Evolutionary conservation across 2,888 invertebrate species (phyloP).

Genomic region (Watsonalla binaria): DNA sequence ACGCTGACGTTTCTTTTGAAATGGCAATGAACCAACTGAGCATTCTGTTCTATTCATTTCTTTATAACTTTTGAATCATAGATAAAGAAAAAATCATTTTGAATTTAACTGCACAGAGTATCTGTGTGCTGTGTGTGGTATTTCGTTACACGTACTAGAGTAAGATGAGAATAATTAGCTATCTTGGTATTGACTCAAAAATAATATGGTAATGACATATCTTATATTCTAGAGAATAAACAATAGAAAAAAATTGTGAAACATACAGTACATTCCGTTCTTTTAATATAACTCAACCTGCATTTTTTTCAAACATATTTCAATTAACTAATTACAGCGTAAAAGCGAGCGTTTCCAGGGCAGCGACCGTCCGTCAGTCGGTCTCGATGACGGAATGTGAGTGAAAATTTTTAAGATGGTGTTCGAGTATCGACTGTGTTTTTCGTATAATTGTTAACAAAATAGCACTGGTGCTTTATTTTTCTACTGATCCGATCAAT

Average conservation of each 20-base stretch:
- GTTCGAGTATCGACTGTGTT: slow-evolving; percentile 57
- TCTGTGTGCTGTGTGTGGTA: too few relatives aligned
- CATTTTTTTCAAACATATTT: background rate
- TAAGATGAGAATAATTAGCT: too few relatives aligned
- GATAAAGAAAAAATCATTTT: background rate
- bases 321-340: slow-evolving; percentile 24
- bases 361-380: slow-evolving; percentile 68
- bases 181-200: too few relatives aligned
- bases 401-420: slow-evolving; percentile 75
- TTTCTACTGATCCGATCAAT: slow-evolving; percentile 30
- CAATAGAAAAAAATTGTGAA: background rate
- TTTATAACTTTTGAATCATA: too few relatives aligned
- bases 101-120: background rate
- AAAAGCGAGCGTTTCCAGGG: slow-evolving; percentile 47
- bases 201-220: too few relatives aligned
- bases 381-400: slow-evolving; percentile 75
- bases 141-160: background rate
- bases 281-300: too few relatives aligned
- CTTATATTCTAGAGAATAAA: background rate
- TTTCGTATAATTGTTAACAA: slow-evolving; percentile 45
- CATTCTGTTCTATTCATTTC: too few relatives aligned
- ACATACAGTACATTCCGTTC: slow-evolving; percentile 3
- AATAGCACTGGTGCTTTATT: slow-evolving; percentile 42
- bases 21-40: too few relatives aligned
- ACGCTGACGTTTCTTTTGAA: too few relatives aligned